Percentiles rank a stretch among this genome's conserved stretches.
Evolutionary conservation across 2,888 invertebrate species (phyloP).

Genomic region (Adineta ricciae): DNA sequence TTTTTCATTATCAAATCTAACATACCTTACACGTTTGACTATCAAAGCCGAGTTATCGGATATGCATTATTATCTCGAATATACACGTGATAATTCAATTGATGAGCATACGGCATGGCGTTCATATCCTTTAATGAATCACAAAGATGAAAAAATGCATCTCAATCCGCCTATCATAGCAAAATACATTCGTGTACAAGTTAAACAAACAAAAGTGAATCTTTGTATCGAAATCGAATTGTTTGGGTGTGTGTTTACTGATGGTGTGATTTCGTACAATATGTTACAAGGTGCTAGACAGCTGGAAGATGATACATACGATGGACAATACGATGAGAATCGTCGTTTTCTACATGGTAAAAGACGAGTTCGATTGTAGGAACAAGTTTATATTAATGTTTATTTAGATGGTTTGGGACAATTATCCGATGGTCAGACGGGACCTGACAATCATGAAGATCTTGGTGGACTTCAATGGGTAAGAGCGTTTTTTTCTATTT

Average conservation of each 20-base stretch:
- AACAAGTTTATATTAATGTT: not conserved
- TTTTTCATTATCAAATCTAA: not conserved
- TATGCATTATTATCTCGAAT: not conserved
- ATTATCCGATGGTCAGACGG: constrained; percentile 20
- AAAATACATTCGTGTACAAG: not conserved
- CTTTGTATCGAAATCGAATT: not conserved
- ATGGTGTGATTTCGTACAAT: constrained; percentile 4
- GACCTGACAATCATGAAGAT: not conserved
- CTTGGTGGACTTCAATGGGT: not conserved
- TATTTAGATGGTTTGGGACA: not conserved
- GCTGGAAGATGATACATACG: constrained; percentile 10
- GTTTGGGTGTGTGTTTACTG: constrained; percentile 4
- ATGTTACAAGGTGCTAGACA: not conserved
- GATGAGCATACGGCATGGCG: not conserved
- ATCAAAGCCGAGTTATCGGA: not conserved
- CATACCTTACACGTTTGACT: not conserved
- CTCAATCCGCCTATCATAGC: not conserved
- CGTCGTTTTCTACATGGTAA: constrained; percentile 5
- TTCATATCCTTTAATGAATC: not conserved
- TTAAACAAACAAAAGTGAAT: not conserved
- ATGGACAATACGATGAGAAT: constrained; percentile 11
- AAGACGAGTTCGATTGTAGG: not conserved
- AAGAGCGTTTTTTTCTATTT: not conserved
- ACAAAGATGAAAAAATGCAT: not conserved
- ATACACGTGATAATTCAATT: not conserved